Conservation (phyloP, 2,888 invertebrate species). For the Linhomoeus sp. region DNA sequence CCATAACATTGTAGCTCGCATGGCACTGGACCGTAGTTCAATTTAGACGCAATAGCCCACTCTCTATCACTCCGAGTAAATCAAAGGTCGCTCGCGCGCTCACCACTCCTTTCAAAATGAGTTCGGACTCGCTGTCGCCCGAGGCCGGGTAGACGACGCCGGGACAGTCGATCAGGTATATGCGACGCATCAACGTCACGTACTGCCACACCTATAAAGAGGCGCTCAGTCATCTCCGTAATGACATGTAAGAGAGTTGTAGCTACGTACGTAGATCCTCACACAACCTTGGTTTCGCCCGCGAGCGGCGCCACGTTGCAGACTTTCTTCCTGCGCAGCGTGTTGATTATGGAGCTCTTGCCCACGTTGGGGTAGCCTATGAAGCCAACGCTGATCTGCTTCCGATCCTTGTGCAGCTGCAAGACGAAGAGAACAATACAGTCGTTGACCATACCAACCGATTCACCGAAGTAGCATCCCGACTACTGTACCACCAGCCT, state of each 20-base stretch:
- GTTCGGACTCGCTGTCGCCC: conserved; percentile 64
- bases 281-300: conserved; percentile 44
- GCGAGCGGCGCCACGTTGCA: conserved; percentile 96
- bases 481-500: conserved; percentile 36
- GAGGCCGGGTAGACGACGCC: conserved; percentile 79
- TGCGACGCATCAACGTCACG: conserved; percentile 85
- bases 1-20: no score
- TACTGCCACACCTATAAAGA: conserved; percentile 73
- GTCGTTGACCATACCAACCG: no score
- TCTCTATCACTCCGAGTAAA: no score
- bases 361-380: conserved; percentile 98
- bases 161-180: conserved; percentile 93
- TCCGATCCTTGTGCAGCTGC: conserved; percentile 69
- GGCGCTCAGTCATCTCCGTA: no score
- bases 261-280: no score
- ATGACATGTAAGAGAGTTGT: no score
- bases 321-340: conserved; percentile 81
- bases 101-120: conserved; percentile 84
- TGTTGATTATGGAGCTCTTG: conserved; percentile 93
- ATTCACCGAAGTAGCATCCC: no score
- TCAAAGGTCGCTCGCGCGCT: no score
- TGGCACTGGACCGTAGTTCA: no score
- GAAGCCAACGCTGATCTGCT: conserved; percentile 94
- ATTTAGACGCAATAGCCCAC: no score
- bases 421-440: not conserved